phyloP scores from a whole-genome alignment of 2,797 vertebrate species.

The Ceyx erithaca region DNA sequence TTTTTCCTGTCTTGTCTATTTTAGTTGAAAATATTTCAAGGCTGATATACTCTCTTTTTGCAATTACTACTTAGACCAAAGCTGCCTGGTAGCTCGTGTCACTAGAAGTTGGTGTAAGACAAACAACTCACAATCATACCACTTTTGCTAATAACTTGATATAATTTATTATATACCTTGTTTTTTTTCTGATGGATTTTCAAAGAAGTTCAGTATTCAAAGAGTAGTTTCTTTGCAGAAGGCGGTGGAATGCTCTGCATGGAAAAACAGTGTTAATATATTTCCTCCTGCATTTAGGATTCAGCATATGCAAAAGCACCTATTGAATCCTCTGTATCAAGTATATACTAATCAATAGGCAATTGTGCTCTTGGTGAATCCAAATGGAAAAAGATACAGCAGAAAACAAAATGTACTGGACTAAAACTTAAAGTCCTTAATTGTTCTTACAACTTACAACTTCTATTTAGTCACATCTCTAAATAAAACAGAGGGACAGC shows the following conservation, averaged over 20 bases:
- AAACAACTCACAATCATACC: neutral
- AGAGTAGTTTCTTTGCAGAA: neutral
- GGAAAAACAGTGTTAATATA: neutral
- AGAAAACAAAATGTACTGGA: constrained; percentile 38
- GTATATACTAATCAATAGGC: constrained; percentile 55
- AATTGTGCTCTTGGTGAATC: constrained; percentile 52
- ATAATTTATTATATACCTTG: neutral
- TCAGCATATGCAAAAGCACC: constrained; percentile 53
- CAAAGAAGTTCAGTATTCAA: neutral
- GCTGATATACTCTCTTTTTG: neutral
- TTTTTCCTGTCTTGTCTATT: neutral
- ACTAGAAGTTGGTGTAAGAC: neutral
- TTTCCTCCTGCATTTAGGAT: neutral
- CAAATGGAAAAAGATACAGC: constrained; percentile 51
- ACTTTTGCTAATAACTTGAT: neutral
- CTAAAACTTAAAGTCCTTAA: constrained; percentile 3
- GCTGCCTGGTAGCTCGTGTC: neutral
- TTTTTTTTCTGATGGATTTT: neutral
- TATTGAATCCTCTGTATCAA: constrained; percentile 24
- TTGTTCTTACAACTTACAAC: neutral
- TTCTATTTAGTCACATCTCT: neutral
- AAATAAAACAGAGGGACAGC: neutral
- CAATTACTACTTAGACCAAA: neutral
- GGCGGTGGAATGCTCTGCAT: neutral
- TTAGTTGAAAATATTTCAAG: neutral